phyloP scores from a whole-genome alignment of 2,113 vertebrate species.

The Puntigrus tetrazona region DNA sequence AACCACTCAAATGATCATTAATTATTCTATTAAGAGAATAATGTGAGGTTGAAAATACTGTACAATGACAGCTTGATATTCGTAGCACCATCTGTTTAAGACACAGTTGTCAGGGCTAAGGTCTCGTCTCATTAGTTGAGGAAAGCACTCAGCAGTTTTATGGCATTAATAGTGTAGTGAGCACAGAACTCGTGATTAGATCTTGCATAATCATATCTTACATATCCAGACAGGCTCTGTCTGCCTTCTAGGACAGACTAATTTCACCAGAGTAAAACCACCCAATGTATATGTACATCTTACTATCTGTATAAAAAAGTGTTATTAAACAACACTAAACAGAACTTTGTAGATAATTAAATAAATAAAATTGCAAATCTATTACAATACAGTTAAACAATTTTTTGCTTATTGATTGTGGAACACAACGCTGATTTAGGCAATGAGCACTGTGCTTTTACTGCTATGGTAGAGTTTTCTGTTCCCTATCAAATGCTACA shows the following conservation, averaged over 20 bases:
- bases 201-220: conserved; percentile 13
- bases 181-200: neutral
- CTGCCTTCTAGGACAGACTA: neutral
- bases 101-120: neutral
- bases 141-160: conserved; percentile 23
- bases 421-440: too few relatives aligned
- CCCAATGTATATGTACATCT: neutral
- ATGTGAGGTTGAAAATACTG: conserved; percentile 18
- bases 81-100: conserved; percentile 20
- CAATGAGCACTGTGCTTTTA: too few relatives aligned
- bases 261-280: neutral
- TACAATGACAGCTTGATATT: conserved; percentile 27
- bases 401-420: too few relatives aligned
- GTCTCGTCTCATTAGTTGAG: neutral
- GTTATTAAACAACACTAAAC: neutral
- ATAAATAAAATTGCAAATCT: too few relatives aligned
- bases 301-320: neutral
- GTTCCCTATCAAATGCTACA: too few relatives aligned
- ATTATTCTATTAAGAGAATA: conserved; percentile 26
- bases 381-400: too few relatives aligned
- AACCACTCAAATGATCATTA: neutral
- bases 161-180: conserved; percentile 15
- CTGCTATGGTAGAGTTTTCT: too few relatives aligned
- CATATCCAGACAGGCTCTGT: neutral
- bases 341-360: too few relatives aligned